phyloP scores from a whole-genome alignment of 2,888 invertebrate genomes.

The Tipula lateralis region DNA sequence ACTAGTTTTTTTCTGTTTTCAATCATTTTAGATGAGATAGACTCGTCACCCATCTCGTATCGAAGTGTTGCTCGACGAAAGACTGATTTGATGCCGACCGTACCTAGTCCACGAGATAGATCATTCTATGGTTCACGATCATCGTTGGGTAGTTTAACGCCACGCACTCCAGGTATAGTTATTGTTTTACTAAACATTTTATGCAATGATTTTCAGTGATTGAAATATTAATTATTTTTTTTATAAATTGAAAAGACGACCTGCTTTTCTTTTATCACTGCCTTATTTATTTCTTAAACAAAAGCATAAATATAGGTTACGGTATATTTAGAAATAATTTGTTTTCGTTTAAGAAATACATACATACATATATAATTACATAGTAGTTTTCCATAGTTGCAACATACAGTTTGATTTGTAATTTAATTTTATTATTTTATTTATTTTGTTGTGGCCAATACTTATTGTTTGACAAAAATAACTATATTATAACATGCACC shows the following conservation, averaged over 20 bases:
- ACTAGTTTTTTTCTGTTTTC: conserved; percentile 13
- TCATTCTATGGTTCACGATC: conserved; percentile 51
- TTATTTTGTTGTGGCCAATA: conserved; percentile 20
- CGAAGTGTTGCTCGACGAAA: conserved; percentile 77
- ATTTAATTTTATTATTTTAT: conserved; percentile 24
- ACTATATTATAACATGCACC: background rate
- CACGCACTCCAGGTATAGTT: conserved; percentile 50
- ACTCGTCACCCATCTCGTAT: conserved; percentile 58
- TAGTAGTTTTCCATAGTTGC: conserved; percentile 5
- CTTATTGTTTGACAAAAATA: conserved; percentile 13
- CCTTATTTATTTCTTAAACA: conserved; percentile 26
- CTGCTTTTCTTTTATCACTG: background rate
- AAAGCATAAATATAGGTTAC: background rate
- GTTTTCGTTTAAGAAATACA: background rate
- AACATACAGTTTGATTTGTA: background rate
- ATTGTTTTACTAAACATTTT: background rate
- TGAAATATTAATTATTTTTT: background rate
- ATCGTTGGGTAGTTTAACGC: conserved; percentile 49
- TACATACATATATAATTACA: background rate
- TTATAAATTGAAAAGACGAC: background rate
- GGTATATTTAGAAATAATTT: background rate
- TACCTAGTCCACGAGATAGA: conserved; percentile 67
- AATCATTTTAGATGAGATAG: conserved; percentile 36
- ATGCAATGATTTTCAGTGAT: background rate
- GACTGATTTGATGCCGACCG: conserved; percentile 86